These are phyloP conservation scores for Gerris buenoi DNA, from an alignment of 1,140 invertebrate species.

Conservation along the genomic window DNA sequence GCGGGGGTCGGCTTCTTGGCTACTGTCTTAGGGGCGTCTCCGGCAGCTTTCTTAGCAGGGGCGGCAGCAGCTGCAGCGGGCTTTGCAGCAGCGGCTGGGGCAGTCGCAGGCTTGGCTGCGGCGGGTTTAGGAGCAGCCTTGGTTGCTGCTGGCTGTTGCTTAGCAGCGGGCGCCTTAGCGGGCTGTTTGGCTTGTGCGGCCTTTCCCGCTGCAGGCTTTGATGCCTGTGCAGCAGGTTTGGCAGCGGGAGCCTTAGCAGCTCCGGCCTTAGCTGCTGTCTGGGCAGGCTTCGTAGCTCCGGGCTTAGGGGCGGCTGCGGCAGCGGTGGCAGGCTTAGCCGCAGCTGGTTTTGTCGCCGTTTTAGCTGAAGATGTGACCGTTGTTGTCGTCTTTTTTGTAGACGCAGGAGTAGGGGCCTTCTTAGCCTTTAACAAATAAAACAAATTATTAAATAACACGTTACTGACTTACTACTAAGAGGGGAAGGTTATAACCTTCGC, in stretches of 20 bases:
- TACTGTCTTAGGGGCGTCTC: slow-evolving; percentile 9
- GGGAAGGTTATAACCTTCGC: too few species aligned
- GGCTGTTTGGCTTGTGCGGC: neutral
- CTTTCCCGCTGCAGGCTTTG: slow-evolving; percentile 3
- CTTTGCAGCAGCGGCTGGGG: slow-evolving; percentile 10
- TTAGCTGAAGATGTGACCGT: neutral
- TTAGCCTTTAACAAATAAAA: neutral
- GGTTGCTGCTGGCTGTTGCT: neutral
- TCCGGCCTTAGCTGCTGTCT: neutral
- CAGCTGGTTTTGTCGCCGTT: neutral
- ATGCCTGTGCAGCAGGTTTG: neutral
- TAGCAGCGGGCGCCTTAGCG: neutral
- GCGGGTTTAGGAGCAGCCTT: slow-evolving; percentile 13
- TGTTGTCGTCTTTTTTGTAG: neutral
- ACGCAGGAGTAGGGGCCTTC: neutral
- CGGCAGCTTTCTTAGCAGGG: slow-evolving; percentile 13
- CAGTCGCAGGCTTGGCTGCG: slow-evolving; percentile 15
- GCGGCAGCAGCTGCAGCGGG: slow-evolving; percentile 16
- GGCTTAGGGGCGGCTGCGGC: slow-evolving; percentile 2
- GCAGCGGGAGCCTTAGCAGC: neutral
- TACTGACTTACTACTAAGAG: too few species aligned
- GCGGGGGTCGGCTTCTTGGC: slow-evolving; percentile 17
- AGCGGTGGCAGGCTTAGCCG: neutral
- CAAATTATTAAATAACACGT: neutral
- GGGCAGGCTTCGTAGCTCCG: neutral